Evolutionary conservation across 1,140 invertebrate species (phyloP), one percentile per base, ranked within the genome.

Genomic region (Ptiloglossa arizonensis): DNA sequence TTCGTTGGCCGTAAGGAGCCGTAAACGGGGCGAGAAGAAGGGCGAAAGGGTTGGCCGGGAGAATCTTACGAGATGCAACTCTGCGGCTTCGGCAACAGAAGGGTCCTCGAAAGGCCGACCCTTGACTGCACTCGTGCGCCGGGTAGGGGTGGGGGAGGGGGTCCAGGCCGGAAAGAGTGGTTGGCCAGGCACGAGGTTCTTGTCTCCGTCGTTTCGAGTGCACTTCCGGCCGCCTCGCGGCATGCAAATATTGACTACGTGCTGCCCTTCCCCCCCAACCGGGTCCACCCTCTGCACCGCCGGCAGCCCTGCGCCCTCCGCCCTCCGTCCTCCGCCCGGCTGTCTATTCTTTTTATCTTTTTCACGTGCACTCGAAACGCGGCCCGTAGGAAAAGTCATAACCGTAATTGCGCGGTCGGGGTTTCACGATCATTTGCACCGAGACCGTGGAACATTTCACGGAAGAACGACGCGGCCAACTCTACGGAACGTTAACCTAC

Each of bases 211-310:
- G 82, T 82, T 52, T 87, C 71, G 81, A 90, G 90, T 87, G 85
- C 88, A 85, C 90, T 92, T 88, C 74, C 85, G 79, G 86, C 83
- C 86, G 75, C 81, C 90, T 84, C 73, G 85, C 86, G 85, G 90
- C 90, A 90, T 89, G 87, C 90, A 92, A 92, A 92, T 92, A 92
- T 92, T 92, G 91, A 91, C 90, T 91, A 86, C 87, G 79, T 82
- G 79, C 85, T 86, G 22, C 41, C 80, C 62, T 44, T 46, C 24
- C 8, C 32, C 1, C n/a, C 35, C n/a, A n/a, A n/a, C n/a, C n/a
- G n/a, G n/a, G n/a, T n/a, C n/a, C n/a, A n/a, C n/a, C n/a, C n/a
- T n/a, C n/a, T n/a, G n/a, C n/a, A n/a, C n/a, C n/a, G n/a, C n/a
- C n/a, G n/a, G n/a, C n/a, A n/a, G 19, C 59, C 50, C n/a, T 9